Evolutionary conservation across 2,888 invertebrate species (phyloP).

Genomic region (Brachyopa scutellaris): DNA sequence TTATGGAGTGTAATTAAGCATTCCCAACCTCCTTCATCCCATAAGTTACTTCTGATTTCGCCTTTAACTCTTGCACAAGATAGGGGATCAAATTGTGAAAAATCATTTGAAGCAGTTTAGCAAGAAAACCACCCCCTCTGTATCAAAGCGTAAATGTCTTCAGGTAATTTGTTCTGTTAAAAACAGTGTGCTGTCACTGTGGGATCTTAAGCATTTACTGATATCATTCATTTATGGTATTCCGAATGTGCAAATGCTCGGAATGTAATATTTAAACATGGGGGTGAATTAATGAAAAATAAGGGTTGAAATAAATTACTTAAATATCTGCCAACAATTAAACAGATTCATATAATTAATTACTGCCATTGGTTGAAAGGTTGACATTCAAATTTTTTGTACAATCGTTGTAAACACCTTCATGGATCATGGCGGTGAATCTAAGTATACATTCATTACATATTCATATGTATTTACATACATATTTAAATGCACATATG

Average conservation of each 20-base stretch:
- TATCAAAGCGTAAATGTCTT: slow-evolving; percentile 7
- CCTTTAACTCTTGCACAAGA: background rate
- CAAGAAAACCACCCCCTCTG: slow-evolving; percentile 20
- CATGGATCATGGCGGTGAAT: too few species aligned
- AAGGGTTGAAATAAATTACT: slow-evolving; percentile 57
- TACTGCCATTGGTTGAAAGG: slow-evolving; percentile 53
- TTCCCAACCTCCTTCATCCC: slow-evolving; percentile 17
- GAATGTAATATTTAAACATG: slow-evolving; percentile 29
- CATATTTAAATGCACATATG: too few species aligned
- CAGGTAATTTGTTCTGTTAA: slow-evolving; percentile 34
- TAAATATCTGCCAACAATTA: slow-evolving; percentile 59
- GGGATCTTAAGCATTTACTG: slow-evolving; percentile 2
- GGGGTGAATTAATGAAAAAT: slow-evolving; percentile 51
- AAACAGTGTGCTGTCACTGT: slow-evolving; percentile 7
- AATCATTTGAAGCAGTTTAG: slow-evolving; percentile 5
- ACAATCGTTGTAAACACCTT: too few species aligned
- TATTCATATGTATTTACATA: too few species aligned
- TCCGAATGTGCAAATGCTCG: slow-evolving; percentile 22
- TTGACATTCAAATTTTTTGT: slow-evolving; percentile 34
- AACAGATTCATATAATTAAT: slow-evolving; percentile 59
- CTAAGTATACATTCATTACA: too few species aligned
- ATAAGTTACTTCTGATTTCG: slow-evolving; percentile 39
- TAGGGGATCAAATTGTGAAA: slow-evolving; percentile 15
- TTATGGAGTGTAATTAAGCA: slow-evolving; percentile 52
- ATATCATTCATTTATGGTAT: slow-evolving; percentile 50